A percentile compares a stretch with the other conserved stretches of the same genome.
Conservation (phyloP, 2,888 invertebrate species). For the Diplolepis rosae region DNA sequence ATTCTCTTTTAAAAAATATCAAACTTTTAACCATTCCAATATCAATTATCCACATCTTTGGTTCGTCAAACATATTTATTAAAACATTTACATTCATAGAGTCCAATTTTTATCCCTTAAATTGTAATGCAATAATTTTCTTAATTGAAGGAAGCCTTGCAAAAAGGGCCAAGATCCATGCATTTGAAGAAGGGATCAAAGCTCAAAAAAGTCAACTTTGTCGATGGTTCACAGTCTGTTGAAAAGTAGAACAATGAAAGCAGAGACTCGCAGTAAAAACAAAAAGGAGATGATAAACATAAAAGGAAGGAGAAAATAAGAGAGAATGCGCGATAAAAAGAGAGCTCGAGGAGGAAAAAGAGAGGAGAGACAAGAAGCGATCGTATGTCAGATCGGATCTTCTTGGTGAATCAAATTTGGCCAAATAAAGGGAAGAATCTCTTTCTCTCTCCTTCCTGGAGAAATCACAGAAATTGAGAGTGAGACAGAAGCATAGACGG, state of each 20-base stretch:
- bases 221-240: not conserved
- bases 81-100: too few species aligned
- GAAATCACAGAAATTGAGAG: conserved; percentile 15
- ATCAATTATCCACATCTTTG: too few species aligned
- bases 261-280: not conserved
- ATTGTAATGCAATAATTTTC: not conserved
- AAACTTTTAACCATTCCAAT: too few species aligned
- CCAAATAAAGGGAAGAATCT: conserved; percentile 51
- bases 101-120: not conserved
- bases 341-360: conserved; percentile 38
- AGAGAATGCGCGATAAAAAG: conserved; percentile 17
- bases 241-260: conserved; percentile 4
- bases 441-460: conserved; percentile 5
- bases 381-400: conserved; percentile 68
- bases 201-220: not conserved
- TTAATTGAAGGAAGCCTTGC: conserved; percentile 1
- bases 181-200: conserved; percentile 20
- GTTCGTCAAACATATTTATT: too few species aligned
- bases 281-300: conserved; percentile 32
- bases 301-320: conserved; percentile 31
- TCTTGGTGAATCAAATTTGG: conserved; percentile 59
- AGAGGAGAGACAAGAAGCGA: conserved; percentile 63
- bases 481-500: conserved; percentile 29
- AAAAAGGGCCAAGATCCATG: conserved; percentile 9
- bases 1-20: too few species aligned